Evolutionary conservation across 2,888 invertebrate genomes (phyloP).

Genomic region (Tetheella fluctuosa): DNA sequence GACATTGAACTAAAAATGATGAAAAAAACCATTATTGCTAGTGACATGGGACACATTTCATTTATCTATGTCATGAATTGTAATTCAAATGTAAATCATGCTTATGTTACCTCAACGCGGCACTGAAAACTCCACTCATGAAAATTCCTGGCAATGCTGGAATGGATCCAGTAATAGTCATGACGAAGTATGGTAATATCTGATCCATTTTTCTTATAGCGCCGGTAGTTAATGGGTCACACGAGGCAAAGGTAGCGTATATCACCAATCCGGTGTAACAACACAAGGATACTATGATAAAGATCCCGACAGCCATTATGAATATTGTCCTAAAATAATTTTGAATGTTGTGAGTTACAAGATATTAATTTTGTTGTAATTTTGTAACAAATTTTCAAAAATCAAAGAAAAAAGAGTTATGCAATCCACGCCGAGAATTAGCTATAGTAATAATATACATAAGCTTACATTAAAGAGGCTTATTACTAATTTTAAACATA

Average conservation of each 20-base stretch:
- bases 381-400: too few relatives aligned
- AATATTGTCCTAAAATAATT: conserved; percentile 86
- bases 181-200: conserved; percentile 91
- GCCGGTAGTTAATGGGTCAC: conserved; percentile 92
- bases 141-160: conserved; percentile 94
- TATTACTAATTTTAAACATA: too few relatives aligned
- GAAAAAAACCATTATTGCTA: background rate
- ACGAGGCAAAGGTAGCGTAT: conserved; percentile 92
- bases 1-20: conserved; percentile 87
- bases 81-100: conserved; percentile 4
- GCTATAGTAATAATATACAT: too few relatives aligned
- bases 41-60: too few relatives aligned
- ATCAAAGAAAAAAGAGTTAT: too few relatives aligned
- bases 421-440: too few relatives aligned
- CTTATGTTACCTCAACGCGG: conserved; percentile 88
- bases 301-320: conserved; percentile 91
- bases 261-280: conserved; percentile 94
- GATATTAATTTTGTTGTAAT: too few relatives aligned
- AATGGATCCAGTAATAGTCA: conserved; percentile 89
- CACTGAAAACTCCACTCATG: conserved; percentile 94
- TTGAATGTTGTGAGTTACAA: background rate
- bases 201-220: conserved; percentile 89
- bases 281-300: conserved; percentile 89
- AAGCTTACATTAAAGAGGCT: too few relatives aligned
- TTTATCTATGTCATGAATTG: too few relatives aligned